These are phyloP conservation scores for Chaenocephalus aceratus DNA, from an alignment of 2,113 vertebrate genomes.

Conservation along the genomic window DNA sequence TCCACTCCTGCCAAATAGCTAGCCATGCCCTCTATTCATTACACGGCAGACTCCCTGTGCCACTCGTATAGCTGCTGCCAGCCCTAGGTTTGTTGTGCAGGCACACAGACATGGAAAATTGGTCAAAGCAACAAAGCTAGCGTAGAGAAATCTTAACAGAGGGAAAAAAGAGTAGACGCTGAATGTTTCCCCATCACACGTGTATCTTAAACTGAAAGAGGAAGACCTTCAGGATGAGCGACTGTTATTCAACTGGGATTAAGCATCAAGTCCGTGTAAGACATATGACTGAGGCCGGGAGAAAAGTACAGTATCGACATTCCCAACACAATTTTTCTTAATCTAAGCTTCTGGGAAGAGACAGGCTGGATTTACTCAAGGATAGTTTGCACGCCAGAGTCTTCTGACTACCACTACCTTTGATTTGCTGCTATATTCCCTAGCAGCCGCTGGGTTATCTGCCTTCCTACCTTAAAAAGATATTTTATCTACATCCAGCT, in stretches of 20 bases:
- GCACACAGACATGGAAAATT: conserved; percentile 52
- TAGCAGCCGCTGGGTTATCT: conserved; percentile 50
- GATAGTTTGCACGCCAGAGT: conserved; percentile 52
- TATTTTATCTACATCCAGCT: conserved; percentile 66
- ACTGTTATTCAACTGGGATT: conserved; percentile 43
- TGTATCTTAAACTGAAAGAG: conserved; percentile 40
- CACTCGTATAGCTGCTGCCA: conserved; percentile 55
- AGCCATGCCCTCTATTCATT: conserved; percentile 74
- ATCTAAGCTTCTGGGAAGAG: conserved; percentile 44
- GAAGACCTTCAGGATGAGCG: conserved; percentile 34
- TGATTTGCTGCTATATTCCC: conserved; percentile 67
- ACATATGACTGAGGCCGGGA: conserved; percentile 30
- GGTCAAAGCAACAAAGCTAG: conserved; percentile 53
- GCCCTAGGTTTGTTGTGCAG: conserved; percentile 48
- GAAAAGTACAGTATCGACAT: conserved; percentile 50
- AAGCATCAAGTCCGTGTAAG: conserved; percentile 38
- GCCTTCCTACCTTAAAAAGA: conserved; percentile 62
- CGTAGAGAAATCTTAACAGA: conserved; percentile 33
- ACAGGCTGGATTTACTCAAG: conserved; percentile 44
- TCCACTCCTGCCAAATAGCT: conserved; percentile 68
- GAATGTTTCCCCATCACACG: conserved; percentile 40
- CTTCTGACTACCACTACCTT: conserved; percentile 53
- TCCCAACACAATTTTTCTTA: conserved; percentile 53
- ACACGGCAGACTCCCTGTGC: conserved; percentile 58
- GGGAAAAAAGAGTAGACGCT: conserved; percentile 20